Percentiles rank a stretch among this genome's conserved stretches.
Conservation (phyloP, 2,888 invertebrate species). For the Balanococcus diminutus region DNA sequence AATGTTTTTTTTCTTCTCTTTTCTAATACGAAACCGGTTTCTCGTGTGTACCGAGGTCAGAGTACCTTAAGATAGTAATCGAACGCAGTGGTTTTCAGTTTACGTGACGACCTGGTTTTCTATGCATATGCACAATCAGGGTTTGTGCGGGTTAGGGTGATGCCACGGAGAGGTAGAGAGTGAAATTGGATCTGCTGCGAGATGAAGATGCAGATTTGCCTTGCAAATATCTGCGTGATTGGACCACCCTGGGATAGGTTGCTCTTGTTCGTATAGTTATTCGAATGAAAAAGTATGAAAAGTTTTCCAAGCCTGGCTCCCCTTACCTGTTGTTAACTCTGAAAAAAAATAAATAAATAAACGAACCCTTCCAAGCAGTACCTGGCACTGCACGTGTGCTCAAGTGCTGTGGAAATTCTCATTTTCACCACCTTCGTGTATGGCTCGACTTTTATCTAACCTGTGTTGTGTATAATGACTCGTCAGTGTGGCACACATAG, state of each 20-base stretch:
- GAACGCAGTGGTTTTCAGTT: constrained; percentile 33
- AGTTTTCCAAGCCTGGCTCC: not conserved
- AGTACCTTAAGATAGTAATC: constrained; percentile 44
- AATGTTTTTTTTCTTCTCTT: constrained; percentile 17
- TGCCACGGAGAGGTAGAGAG: not conserved
- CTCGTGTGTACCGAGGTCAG: constrained; percentile 41
- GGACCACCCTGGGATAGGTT: not conserved
- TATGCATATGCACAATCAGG: not conserved
- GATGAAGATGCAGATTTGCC: not conserved
- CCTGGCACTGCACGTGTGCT: not conserved
- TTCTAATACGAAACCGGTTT: constrained; percentile 45
- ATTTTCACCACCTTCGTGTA: not conserved
- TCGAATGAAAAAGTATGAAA: not conserved
- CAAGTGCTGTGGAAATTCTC: not conserved
- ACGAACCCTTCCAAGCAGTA: not conserved
- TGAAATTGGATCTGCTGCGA: not conserved
- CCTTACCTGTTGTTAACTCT: not conserved
- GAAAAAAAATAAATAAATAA: not conserved
- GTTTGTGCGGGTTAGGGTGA: not conserved
- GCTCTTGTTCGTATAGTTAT: not conserved
- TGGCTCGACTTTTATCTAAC: not conserved
- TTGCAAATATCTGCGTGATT: not conserved
- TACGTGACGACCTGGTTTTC: constrained; percentile 1
- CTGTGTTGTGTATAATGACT: not conserved
- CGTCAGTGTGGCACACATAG: not conserved